phyloP scores from a whole-genome alignment of 1,140 invertebrate genomes.

The Maniola jurtina region DNA sequence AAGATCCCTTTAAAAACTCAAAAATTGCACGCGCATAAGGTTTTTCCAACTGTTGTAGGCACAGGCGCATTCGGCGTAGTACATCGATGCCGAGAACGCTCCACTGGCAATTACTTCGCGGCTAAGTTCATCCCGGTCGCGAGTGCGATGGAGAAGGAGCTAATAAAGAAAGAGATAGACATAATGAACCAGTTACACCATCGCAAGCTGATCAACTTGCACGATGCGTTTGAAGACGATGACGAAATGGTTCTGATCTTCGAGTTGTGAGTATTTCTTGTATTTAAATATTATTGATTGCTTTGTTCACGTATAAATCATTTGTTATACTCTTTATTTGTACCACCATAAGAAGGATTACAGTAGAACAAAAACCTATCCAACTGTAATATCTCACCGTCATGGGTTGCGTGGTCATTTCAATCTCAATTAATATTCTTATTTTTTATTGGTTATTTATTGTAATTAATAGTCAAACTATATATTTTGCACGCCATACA shows the following conservation, averaged over 20 bases:
- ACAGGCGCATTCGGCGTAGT: constrained; percentile 99
- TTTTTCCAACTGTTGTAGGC: constrained; percentile 76
- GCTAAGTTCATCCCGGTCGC: constrained; percentile 99
- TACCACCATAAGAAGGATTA: too few relatives aligned
- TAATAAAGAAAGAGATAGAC: constrained; percentile 98
- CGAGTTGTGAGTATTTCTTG: constrained; percentile 92
- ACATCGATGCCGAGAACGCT: constrained; percentile 96
- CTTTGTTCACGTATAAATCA: too few relatives aligned
- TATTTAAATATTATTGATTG: too few relatives aligned
- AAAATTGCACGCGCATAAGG: constrained; percentile 21
- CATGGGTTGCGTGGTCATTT: too few relatives aligned
- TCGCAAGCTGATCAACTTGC: constrained; percentile 97
- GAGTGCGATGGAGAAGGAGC: constrained; percentile 96
- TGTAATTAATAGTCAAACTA: too few relatives aligned
- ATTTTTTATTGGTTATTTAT: too few relatives aligned
- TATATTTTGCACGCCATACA: too few relatives aligned
- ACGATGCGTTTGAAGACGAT: constrained; percentile 99
- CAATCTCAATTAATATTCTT: too few relatives aligned
- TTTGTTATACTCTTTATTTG: too few relatives aligned
- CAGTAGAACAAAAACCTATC: too few relatives aligned
- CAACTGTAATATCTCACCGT: too few relatives aligned
- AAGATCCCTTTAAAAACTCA: not conserved
- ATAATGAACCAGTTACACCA: constrained; percentile 99
- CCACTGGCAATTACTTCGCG: constrained; percentile 98
- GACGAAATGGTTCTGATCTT: constrained; percentile 99